phyloP scores from a whole-genome alignment of 1,140 invertebrate genomes.

The Drosophila micromelanica region DNA sequence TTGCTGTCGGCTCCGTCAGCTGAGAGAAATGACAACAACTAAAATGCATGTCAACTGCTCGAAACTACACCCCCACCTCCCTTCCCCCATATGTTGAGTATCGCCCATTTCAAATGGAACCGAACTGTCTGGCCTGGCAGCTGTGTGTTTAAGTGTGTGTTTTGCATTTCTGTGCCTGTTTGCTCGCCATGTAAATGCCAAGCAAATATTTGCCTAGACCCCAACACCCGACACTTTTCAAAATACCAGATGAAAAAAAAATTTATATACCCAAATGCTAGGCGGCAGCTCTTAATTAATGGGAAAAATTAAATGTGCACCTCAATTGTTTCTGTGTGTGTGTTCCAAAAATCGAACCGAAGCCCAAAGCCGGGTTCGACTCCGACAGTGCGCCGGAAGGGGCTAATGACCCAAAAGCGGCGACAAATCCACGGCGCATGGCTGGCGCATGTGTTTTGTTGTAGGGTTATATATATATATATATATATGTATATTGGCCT shows the following conservation, averaged over 20 bases:
- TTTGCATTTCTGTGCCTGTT: slow-evolving; percentile 56
- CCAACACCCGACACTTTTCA: slow-evolving; percentile 26
- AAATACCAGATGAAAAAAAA: slow-evolving; percentile 1
- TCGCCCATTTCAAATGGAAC: slow-evolving; percentile 14
- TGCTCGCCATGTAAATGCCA: slow-evolving; percentile 55
- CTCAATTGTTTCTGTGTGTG: slow-evolving; percentile 18
- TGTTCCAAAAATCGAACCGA: slow-evolving; percentile 5
- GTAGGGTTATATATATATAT: background rate
- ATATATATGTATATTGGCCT: slow-evolving; percentile 13
- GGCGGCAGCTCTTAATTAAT: slow-evolving; percentile 53
- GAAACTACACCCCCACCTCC: background rate
- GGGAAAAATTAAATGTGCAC: slow-evolving; percentile 42
- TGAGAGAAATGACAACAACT: slow-evolving; percentile 11
- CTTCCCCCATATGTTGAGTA: background rate
- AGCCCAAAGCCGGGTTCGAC: slow-evolving; percentile 19
- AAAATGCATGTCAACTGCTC: slow-evolving; percentile 47
- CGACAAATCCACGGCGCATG: slow-evolving; percentile 51
- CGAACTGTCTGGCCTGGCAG: slow-evolving; percentile 55
- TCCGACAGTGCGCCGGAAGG: slow-evolving; percentile 38
- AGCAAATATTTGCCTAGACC: slow-evolving; percentile 61
- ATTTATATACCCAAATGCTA: background rate
- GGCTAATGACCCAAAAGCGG: slow-evolving; percentile 59
- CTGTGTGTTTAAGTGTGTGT: slow-evolving; percentile 43
- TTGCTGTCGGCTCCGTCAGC: slow-evolving; percentile 24
- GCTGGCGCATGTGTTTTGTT: slow-evolving; percentile 28